Base-by-base conservation (phyloP, 2,797 vertebrate species). In the Chrysolophus pictus region DNA sequence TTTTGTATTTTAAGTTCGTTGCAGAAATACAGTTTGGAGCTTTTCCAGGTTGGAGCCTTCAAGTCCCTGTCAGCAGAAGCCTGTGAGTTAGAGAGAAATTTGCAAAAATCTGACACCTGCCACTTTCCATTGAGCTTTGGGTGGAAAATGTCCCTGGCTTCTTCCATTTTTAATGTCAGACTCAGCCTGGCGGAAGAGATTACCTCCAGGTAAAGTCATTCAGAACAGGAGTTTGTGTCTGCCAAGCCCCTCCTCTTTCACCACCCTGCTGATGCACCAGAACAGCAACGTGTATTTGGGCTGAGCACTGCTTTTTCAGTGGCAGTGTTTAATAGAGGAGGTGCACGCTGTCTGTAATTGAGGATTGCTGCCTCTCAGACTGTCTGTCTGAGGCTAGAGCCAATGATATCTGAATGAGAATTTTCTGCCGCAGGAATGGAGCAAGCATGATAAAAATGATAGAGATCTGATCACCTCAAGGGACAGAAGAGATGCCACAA, bases 71-170 rank as follows among this genome's bases (percentile, higher is more conserved):
- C 97, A 97, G 95, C 94, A 95, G 87, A 97, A 91, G 87, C 73
- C 89, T 89, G 68, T 78, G 96, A 95, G 93, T 78, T 94, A 78
- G 81, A 90, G 91, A 97, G 85, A 96, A 95, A 96, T 93, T 84
- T 97, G 95, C 95, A 96, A 92, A 97, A 94, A 97, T 95, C 95
- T 96, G 97, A 97, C 97, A 96, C 95, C 97, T 97, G 97, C 96
- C 97, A 97, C 96, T 97, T 97, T 87, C 96, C 88, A 95, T 93
- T 82, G 96, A 96, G 96, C 96, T 96, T 79, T 33, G 87, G 90
- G 94, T 96, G 94, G 96, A 95, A 97, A 96, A 95, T 21, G 63
- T 96, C 96, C 96, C 95, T 6, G 28, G 92, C 91, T 79, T 97
- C 75, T 44, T 98, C 88, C 94, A 97, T 97, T 97, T 97, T 97